Conservation (phyloP, 2,888 invertebrate species). For the Patella depressa region DNA sequence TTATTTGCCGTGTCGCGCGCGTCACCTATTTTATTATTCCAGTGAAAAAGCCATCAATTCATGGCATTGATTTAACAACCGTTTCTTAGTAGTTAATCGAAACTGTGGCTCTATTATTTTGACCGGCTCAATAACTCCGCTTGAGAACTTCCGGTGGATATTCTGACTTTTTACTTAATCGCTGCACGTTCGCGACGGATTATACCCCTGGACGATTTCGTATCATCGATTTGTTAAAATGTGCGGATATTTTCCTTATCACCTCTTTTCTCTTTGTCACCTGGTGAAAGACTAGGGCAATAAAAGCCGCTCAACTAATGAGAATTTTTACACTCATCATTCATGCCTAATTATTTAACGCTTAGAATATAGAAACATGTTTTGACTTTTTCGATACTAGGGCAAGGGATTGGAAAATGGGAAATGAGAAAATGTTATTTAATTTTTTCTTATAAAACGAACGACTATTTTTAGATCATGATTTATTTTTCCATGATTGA, state of each 20-base stretch:
- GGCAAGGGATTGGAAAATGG: no score
- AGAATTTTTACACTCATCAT: conserved; percentile 17
- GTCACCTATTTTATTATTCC: conserved; percentile 21
- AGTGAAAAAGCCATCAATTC: conserved; percentile 26
- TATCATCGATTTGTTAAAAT: conserved; percentile 9
- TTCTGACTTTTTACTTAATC: no score
- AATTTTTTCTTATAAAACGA: no score
- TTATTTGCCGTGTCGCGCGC: conserved; percentile 23
- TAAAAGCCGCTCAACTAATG: conserved; percentile 14
- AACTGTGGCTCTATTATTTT: conserved; percentile 6
- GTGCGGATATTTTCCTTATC: conserved; percentile 3
- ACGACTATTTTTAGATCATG: no score
- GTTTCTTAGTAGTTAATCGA: conserved; percentile 23
- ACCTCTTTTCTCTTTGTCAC: conserved; percentile 4
- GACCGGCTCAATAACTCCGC: conserved; percentile 10
- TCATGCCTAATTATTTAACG: conserved; percentile 15
- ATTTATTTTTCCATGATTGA: no score
- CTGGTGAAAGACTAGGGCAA: conserved; percentile 17
- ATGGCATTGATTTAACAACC: conserved; percentile 19
- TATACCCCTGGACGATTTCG: no score
- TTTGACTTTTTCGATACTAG: no score
- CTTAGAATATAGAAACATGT: background rate
- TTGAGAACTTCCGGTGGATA: conserved; percentile 6
- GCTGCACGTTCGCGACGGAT: no score
- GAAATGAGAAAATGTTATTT: no score